Conservation (phyloP, 2,113 vertebrate genomes). For the Oxyura jamaicensis region DNA sequence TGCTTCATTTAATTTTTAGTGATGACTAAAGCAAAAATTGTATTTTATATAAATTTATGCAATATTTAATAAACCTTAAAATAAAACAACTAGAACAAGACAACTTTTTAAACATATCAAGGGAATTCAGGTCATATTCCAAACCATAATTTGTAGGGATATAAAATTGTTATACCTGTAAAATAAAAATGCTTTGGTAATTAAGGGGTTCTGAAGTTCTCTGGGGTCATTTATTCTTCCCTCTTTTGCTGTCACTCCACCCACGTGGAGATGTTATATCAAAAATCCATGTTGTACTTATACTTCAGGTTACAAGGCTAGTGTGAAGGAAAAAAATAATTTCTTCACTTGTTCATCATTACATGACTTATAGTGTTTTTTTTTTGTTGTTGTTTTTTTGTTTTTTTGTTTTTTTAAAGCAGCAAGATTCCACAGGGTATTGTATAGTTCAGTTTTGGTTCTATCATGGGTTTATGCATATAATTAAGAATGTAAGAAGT, state of each 20-base stretch:
- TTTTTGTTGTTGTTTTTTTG: too few relatives aligned
- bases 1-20: not conserved
- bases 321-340: not conserved
- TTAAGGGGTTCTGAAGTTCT: not conserved
- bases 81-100: not conserved
- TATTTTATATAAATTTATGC: not conserved
- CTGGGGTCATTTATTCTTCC: not conserved
- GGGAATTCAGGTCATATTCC: not conserved
- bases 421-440: not conserved
- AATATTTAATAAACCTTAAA: not conserved
- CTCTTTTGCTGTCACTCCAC: not conserved
- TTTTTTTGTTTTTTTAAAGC: not conserved
- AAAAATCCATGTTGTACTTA: not conserved
- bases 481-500: conserved; percentile 8
- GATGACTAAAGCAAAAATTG: not conserved
- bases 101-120: not conserved
- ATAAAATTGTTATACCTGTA: not conserved
- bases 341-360: not conserved
- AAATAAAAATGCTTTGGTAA: not conserved
- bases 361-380: not conserved
- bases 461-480: not conserved
- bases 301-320: rapidly evolving
- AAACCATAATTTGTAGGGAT: not conserved
- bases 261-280: not conserved
- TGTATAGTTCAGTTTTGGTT: not conserved